Evolutionary conservation across 2,888 invertebrate genomes (phyloP), one percentile per base, ranked within the genome.

Genomic region (Limenitis camilla): DNA sequence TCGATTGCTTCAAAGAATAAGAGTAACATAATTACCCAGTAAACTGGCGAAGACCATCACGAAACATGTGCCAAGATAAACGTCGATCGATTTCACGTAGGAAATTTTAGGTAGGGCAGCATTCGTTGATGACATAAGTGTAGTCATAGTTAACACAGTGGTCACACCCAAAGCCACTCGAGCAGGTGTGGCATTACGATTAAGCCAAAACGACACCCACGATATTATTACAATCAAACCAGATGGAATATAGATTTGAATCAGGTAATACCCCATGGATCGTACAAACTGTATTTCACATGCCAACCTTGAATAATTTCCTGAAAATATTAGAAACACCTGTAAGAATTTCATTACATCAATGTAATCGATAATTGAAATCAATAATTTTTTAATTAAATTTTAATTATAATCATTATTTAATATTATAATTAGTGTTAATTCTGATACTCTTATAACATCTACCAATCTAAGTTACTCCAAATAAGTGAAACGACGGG

Each of bases 31-130:
- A 57, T 93, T 91, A 96, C 96, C 96, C 89, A 98, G 89, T 78
- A 98, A 90, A 84, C 97, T 97, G 71, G 97, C 97, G 90, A 98
- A 98, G 78, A 98, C 98, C 97, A 98, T 98, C 81, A 98, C 96
- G 94, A 98, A 98, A 90, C 97, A 97, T 74, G 97, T 97, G 74
- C 97, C 97, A 88, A 97, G 90, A 88, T 97, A 98, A 71, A 98
- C 97, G 88, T 98, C 98, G 84, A 98, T 98, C 69, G 96, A 96
- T 87, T 98, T 98, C 85, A 98, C 96, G 89, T 98, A 98, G 63
- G 97, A 97, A 78, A 98, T 97, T 90, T 99, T 97, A 69, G 99
- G 99, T 83, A 99, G 91, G 70, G 96, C 96, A 66, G 96, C 96
- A 81, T 97, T 97, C 68, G 96, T 97, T 71, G 96, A 96, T 69